A percentile compares a stretch with the other conserved stretches of the same genome.
Evolutionary conservation across 2,797 vertebrate genomes (phyloP).

Genomic region (Eidolon dupreanum): DNA sequence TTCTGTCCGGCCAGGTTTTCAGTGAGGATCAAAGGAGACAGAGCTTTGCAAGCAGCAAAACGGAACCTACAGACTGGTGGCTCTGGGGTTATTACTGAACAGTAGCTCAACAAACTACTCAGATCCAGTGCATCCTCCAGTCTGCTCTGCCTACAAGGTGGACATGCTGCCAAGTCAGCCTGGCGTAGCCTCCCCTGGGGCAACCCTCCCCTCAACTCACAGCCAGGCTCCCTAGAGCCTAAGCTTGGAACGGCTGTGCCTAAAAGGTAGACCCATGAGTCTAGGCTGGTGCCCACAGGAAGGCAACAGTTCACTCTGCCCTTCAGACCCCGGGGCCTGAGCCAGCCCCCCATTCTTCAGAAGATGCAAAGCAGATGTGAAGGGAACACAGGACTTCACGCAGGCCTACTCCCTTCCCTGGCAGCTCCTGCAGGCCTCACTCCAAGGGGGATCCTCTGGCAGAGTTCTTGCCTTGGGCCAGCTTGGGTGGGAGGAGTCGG

Average conservation of each 20-base stretch:
- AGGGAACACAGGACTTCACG: background rate
- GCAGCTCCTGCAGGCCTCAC: background rate
- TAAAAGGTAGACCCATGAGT: background rate
- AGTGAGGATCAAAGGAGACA: background rate
- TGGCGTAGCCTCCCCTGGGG: background rate
- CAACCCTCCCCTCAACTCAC: background rate
- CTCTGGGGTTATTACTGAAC: background rate
- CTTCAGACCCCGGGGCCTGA: background rate
- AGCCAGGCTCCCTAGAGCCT: background rate
- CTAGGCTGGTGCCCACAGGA: background rate
- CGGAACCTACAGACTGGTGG: background rate
- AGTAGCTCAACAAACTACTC: background rate
- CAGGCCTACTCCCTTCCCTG: background rate
- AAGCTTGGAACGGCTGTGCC: background rate
- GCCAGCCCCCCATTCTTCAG: background rate
- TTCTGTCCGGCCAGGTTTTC: background rate
- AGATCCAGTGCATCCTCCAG: background rate
- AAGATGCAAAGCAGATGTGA: background rate
- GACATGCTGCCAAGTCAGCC: background rate
- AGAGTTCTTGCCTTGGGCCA: background rate
- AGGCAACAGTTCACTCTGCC: background rate
- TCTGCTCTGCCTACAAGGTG: background rate
- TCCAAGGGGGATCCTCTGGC: background rate
- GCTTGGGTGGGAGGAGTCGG: background rate
- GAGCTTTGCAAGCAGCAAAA: background rate